Percentiles rank a stretch among this genome's conserved stretches.
Evolutionary conservation across 1,140 invertebrate species (phyloP).

Genomic region (Drosophila parvula): DNA sequence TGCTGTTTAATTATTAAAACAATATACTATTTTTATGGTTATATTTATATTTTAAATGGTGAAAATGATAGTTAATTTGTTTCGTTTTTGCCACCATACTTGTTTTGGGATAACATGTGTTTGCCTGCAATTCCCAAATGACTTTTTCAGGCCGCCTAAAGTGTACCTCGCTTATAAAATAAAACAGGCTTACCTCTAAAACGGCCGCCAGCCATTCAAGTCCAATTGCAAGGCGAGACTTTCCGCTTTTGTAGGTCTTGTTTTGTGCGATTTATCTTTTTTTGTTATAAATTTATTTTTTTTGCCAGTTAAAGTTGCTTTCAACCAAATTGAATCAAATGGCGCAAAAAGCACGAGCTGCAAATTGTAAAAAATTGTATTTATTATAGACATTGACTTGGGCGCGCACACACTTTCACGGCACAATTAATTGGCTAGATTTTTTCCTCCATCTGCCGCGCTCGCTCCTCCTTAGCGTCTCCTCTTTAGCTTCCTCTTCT

Average conservation of each 20-base stretch:
- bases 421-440: conserved; percentile 77
- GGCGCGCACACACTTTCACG: conserved; percentile 63
- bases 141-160: conserved; percentile 18
- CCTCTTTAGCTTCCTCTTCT: conserved; percentile 8
- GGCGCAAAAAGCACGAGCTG: conserved; percentile 53
- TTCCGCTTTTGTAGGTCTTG: conserved; percentile 42
- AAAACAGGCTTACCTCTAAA: conserved; percentile 52
- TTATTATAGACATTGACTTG: conserved; percentile 65
- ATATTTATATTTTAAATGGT: no score
- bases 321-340: conserved; percentile 61
- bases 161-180: neutral
- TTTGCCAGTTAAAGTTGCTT: conserved; percentile 54
- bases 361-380: conserved; percentile 74
- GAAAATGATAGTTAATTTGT: neutral
- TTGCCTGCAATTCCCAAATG: conserved; percentile 10
- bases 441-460: conserved; percentile 36
- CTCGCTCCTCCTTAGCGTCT: neutral
- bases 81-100: neutral
- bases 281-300: conserved; percentile 36
- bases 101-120: conserved; percentile 3
- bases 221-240: conserved; percentile 44
- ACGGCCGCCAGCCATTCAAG: conserved; percentile 40
- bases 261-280: conserved; percentile 15
- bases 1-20: no score
- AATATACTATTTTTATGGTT: no score